Evolutionary conservation across 2,888 invertebrate genomes (phyloP).

Genomic region (Anagyrus pseudococci): DNA sequence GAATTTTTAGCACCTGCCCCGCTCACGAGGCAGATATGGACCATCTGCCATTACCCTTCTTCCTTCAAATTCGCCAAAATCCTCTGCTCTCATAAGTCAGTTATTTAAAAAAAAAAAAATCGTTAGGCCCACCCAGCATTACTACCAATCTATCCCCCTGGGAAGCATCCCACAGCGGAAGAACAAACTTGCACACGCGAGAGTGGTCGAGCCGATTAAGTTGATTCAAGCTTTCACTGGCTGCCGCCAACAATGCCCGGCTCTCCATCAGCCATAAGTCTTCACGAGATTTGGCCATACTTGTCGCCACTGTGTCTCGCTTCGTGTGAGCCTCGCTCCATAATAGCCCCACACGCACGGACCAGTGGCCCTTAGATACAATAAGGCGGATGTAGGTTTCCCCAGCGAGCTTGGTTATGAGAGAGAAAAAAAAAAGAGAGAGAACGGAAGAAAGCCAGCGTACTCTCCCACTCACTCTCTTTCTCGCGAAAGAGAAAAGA

Average conservation of each 20-base stretch:
- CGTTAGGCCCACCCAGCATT: too few relatives aligned
- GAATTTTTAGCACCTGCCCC: too few relatives aligned
- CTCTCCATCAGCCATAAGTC: background rate
- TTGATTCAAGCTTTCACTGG: slow-evolving; percentile 4
- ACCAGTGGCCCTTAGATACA: slow-evolving; percentile 18
- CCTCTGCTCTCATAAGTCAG: too few relatives aligned
- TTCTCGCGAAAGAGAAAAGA: background rate
- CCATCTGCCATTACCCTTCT: too few relatives aligned
- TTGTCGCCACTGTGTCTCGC: slow-evolving; percentile 13
- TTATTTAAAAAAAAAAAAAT: too few relatives aligned
- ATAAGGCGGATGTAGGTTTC: slow-evolving; percentile 34
- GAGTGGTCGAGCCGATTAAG: slow-evolving; percentile 26
- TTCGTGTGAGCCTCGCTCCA: background rate
- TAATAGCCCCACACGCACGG: background rate
- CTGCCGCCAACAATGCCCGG: background rate
- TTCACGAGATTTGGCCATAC: background rate
- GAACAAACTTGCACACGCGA: slow-evolving; percentile 6
- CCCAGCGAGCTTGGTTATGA: slow-evolving; percentile 6
- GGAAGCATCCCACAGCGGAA: too few relatives aligned
- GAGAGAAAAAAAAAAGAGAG: slow-evolving; percentile 1
- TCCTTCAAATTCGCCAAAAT: too few relatives aligned
- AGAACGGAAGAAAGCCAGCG: slow-evolving; percentile 2
- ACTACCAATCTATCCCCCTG: too few relatives aligned
- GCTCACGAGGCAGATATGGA: too few relatives aligned
- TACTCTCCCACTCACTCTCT: too few relatives aligned